Conservation (phyloP, 2,797 vertebrate genomes). For the Poeciliopsis gracilis region DNA sequence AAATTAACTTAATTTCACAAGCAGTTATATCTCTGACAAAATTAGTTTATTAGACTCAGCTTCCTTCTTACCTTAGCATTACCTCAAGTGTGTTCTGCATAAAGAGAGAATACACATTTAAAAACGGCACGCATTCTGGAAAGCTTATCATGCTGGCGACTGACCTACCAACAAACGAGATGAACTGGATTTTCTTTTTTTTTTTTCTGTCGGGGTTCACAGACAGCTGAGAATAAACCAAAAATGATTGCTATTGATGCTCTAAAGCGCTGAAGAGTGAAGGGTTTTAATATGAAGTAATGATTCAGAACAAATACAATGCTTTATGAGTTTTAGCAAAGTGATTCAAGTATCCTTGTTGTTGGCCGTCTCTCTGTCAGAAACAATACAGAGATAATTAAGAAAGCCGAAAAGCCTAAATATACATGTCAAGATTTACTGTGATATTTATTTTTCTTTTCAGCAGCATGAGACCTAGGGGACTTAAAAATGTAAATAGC, state of each 20-base stretch:
- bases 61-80: constrained; percentile 23
- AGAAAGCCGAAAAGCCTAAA: constrained; percentile 17
- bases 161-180: constrained; percentile 17
- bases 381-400: constrained; percentile 25
- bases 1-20: constrained; percentile 54
- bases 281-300: constrained; percentile 38
- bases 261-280: constrained; percentile 30
- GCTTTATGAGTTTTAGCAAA: constrained; percentile 21
- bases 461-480: background rate
- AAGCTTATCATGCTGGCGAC: constrained; percentile 11
- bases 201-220: constrained; percentile 12
- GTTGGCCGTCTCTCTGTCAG: constrained; percentile 16
- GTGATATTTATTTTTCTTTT: constrained; percentile 18
- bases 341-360: constrained; percentile 9
- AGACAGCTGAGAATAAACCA: constrained; percentile 17
- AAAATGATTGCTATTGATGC: constrained; percentile 32
- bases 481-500: background rate
- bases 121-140: constrained; percentile 30
- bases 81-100: constrained; percentile 23
- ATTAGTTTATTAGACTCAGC: constrained; percentile 6
- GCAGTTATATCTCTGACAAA: constrained; percentile 26
- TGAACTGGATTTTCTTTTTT: constrained; percentile 20
- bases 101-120: constrained; percentile 37
- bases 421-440: constrained; percentile 33
- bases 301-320: constrained; percentile 45